phyloP scores from a whole-genome alignment of 2,113 vertebrate species.

The Larimichthys polyactis region DNA sequence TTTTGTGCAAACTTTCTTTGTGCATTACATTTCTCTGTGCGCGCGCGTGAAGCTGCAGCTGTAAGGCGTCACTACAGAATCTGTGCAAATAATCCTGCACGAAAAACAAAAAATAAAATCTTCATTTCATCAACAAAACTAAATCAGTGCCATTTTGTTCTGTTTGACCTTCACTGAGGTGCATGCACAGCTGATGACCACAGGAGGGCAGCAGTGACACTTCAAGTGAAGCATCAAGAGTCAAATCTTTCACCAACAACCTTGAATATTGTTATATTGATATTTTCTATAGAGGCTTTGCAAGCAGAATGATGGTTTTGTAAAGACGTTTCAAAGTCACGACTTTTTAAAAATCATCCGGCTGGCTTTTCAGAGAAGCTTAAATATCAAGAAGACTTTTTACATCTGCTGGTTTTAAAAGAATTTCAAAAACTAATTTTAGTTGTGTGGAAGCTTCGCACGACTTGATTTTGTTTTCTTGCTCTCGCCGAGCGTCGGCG shows the following conservation, averaged over 20 bases:
- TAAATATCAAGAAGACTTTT: neutral
- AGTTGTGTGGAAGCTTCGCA: neutral
- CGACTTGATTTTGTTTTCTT: neutral
- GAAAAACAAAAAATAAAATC: neutral
- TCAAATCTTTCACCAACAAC: neutral
- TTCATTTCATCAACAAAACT: neutral
- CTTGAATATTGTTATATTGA: neutral
- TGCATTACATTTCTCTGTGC: conserved; percentile 17
- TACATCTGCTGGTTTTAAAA: conserved; percentile 8
- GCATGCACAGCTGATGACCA: conserved; percentile 39
- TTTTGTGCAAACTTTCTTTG: conserved; percentile 41
- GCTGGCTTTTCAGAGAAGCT: neutral
- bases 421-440: neutral
- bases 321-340: neutral
- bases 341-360: neutral
- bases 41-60: neutral
- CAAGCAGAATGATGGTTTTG: neutral
- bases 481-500: neutral
- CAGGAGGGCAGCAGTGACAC: conserved; percentile 41
- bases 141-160: conserved; percentile 7
- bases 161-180: conserved; percentile 18
- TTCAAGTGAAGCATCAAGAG: neutral
- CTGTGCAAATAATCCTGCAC: conserved; percentile 29
- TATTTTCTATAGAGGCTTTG: neutral
- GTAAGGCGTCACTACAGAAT: neutral